These are phyloP conservation scores for Hyposoter dolosus DNA, from an alignment of 2,888 invertebrate species.

Conservation along the genomic window DNA sequence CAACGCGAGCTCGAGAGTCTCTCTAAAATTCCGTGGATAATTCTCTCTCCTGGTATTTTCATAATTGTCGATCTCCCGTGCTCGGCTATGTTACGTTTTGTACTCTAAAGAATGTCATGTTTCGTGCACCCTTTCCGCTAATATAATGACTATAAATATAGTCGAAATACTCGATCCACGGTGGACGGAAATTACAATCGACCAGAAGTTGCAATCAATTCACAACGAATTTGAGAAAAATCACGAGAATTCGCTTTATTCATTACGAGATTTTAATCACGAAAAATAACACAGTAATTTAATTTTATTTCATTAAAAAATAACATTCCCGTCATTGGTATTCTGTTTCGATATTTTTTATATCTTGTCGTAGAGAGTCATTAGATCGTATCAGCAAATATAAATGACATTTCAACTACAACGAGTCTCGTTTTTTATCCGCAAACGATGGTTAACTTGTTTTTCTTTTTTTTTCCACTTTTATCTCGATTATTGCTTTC, in stretches of 20 bases:
- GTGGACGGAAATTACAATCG: too few species aligned
- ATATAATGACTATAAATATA: background rate
- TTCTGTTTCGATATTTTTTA: background rate
- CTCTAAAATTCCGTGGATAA: constrained; percentile 63
- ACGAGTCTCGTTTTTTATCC: background rate
- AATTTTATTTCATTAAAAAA: background rate
- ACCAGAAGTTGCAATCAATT: background rate
- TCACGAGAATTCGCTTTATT: background rate
- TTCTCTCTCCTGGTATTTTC: constrained; percentile 57
- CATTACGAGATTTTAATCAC: too few species aligned
- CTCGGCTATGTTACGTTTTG: constrained; percentile 8
- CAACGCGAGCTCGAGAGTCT: constrained; percentile 42
- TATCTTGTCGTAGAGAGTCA: background rate
- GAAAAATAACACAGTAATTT: too few species aligned
- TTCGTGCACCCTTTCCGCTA: background rate
- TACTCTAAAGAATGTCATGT: background rate
- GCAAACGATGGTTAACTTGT: background rate
- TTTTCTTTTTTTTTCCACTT: background rate
- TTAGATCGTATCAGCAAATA: background rate
- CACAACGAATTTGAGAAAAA: background rate
- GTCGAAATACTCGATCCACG: background rate
- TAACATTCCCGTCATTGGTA: background rate
- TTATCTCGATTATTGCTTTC: background rate
- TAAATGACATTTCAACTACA: background rate
- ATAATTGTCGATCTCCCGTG: constrained; percentile 53